phyloP scores from a whole-genome alignment of 2,113 vertebrate genomes.

The Copsychus sechellarum region DNA sequence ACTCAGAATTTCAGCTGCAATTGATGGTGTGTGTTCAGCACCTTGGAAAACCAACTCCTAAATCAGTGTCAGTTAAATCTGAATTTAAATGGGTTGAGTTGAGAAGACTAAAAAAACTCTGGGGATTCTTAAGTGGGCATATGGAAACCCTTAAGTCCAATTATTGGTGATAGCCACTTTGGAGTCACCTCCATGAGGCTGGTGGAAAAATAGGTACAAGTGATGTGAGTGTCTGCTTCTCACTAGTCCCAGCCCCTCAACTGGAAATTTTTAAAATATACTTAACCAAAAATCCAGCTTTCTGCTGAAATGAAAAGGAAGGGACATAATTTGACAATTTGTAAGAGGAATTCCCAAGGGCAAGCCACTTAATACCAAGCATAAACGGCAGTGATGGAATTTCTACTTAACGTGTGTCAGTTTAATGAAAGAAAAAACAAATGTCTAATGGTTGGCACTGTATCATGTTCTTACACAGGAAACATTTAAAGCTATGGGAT shows the following conservation, averaged over 20 bases:
- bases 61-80: neutral
- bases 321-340: neutral
- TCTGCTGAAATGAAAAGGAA: neutral
- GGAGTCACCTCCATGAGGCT: neutral
- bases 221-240: neutral
- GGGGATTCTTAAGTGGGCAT: neutral
- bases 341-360: neutral
- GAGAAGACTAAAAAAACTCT: neutral
- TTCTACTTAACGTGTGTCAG: neutral
- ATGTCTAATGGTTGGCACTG: neutral
- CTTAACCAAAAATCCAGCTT: neutral
- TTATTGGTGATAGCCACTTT: neutral
- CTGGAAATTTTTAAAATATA: neutral
- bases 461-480: neutral
- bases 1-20: neutral
- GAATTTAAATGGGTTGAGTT: neutral
- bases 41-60: slow-evolving; percentile 9
- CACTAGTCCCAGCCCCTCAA: neutral
- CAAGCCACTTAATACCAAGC: neutral
- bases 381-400: neutral
- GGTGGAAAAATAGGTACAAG: neutral
- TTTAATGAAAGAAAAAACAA: neutral
- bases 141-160: slow-evolving; percentile 18
- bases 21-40: neutral
- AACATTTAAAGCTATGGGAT: neutral